These are phyloP conservation scores for Atlantisia rogersi DNA, from an alignment of 2,113 vertebrate species.

Conservation along the genomic window DNA sequence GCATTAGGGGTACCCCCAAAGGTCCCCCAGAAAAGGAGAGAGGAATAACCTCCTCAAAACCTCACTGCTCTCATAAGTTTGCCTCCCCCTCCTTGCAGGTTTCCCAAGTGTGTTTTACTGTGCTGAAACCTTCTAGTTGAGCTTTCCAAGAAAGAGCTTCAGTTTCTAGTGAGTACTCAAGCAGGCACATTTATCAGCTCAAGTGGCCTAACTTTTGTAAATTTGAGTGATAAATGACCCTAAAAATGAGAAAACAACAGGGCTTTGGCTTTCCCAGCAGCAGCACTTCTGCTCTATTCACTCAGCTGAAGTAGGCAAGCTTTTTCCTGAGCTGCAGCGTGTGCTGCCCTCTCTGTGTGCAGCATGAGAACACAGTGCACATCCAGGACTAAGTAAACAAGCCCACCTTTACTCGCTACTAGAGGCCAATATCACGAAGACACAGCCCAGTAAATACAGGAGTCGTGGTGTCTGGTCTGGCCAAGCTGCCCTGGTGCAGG, in stretches of 20 bases:
- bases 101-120: neutral
- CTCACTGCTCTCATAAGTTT: rapidly evolving
- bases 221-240: neutral
- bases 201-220: neutral
- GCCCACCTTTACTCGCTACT: neutral
- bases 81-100: neutral
- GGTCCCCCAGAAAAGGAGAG: neutral
- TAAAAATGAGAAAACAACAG: neutral
- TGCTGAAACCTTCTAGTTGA: neutral
- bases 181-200: neutral
- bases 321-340: neutral
- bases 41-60: neutral
- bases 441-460: neutral
- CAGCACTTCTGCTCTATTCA: neutral
- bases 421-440: neutral
- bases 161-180: constrained; percentile 12
- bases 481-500: neutral
- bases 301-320: neutral
- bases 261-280: neutral
- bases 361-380: neutral
- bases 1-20: neutral
- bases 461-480: neutral
- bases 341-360: neutral
- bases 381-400: neutral
- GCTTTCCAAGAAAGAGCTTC: neutral